A percentile compares a stretch with the other conserved stretches of the same genome.
These are phyloP conservation scores for Sitta carolinensis DNA, from an alignment of 2,797 vertebrate species.

Conservation along the genomic window DNA sequence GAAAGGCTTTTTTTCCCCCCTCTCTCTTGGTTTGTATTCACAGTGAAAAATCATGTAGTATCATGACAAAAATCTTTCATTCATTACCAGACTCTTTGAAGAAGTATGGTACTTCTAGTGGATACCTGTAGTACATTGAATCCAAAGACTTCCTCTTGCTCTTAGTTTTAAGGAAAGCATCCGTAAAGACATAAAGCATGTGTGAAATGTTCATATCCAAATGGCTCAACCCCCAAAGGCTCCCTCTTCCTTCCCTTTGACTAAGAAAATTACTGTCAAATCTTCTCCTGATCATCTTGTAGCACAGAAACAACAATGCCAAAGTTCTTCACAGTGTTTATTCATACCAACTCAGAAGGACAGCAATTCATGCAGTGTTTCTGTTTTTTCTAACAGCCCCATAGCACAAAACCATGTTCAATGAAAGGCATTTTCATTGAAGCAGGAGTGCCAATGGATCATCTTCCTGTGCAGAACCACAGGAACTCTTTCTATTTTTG, in stretches of 20 bases:
- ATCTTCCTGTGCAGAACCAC: not conserved
- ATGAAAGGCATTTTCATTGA: not conserved
- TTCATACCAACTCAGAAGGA: not conserved
- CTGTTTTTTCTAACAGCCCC: not conserved
- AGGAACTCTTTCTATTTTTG: not conserved
- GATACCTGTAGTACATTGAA: not conserved
- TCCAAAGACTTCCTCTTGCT: not conserved
- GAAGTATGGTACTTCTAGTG: not conserved
- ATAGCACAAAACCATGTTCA: not conserved
- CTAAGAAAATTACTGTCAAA: not conserved
- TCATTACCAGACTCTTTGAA: not conserved
- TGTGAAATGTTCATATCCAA: not conserved
- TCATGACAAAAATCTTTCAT: not conserved
- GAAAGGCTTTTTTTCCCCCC: not conserved
- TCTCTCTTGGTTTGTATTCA: not conserved
- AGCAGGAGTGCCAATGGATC: not conserved
- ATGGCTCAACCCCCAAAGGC: not conserved
- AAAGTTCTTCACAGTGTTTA: not conserved
- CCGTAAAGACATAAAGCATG: accelerated
- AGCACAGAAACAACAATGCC: not conserved
- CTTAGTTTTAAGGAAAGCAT: not conserved
- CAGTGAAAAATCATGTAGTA: not conserved
- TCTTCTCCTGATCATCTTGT: not conserved
- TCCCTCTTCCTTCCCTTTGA: not conserved
- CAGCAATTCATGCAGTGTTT: not conserved